These are phyloP conservation scores for Muscidifurax raptorellus DNA, from an alignment of 1,140 invertebrate genomes.

Conservation along the genomic window DNA sequence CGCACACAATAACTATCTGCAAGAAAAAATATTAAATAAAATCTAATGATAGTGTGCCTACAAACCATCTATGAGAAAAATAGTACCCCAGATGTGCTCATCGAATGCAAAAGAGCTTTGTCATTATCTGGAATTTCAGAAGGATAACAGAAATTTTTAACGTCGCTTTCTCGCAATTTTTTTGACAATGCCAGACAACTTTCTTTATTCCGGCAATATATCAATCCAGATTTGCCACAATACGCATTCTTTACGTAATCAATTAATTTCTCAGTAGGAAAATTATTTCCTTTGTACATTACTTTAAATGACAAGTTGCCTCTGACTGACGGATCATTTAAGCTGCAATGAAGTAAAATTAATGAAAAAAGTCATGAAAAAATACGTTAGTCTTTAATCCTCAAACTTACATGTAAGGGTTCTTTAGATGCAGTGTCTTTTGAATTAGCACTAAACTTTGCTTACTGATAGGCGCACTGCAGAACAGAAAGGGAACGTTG, in stretches of 20 bases:
- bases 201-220: slow-evolving; percentile 16
- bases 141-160: background rate
- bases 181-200: background rate
- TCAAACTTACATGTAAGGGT: slow-evolving; percentile 27
- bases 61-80: background rate
- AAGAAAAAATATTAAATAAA: background rate
- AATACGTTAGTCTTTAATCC: background rate
- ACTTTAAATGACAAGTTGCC: slow-evolving; percentile 18
- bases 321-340: slow-evolving; percentile 19
- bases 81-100: background rate
- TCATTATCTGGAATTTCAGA: background rate
- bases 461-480: background rate
- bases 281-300: slow-evolving; percentile 15
- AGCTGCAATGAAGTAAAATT: background rate
- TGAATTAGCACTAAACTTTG: background rate
- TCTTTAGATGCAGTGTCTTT: background rate
- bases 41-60: background rate
- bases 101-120: background rate
- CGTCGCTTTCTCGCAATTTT: background rate
- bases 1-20: slow-evolving; percentile 21
- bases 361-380: background rate
- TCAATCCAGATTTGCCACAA: slow-evolving; percentile 2
- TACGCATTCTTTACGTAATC: background rate
- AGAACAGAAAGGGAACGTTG: slow-evolving; percentile 11
- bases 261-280: background rate